Evolutionary conservation across 2,113 vertebrate genomes (phyloP), one percentile per base, ranked within the genome.

Genomic region (Pavo muticus): DNA sequence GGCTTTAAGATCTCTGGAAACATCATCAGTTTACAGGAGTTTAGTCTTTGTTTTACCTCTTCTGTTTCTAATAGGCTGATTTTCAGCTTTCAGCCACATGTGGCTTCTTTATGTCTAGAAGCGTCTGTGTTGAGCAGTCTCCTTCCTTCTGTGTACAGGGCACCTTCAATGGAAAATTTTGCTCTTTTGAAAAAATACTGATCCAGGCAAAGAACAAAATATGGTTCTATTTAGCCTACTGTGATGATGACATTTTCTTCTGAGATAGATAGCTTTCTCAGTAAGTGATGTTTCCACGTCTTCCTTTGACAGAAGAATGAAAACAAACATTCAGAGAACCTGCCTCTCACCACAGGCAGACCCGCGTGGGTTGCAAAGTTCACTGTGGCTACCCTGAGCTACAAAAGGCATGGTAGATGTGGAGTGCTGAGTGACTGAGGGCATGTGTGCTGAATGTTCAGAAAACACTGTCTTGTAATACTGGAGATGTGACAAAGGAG

Each of bases 151-250:
- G 69, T 30, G 3, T 76, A 79, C 73, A 92, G 88, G 84, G 75
- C 74, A 77, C 59, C 86, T 80, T 86, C 88, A 91, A 42, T 91
- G 88, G 93, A 97, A 97, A 95, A 84, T 78, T 47, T 94, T 83
- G 44, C 61, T 93, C 86, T 59, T 91, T 94, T 91, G 90, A 17
- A 86, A 93, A 96, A 92, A 87, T 32, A 83, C 85, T 87, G 47
- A 72, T 70, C 27, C 29, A 91, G 87, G 80, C 44, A 85, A 82
- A 83, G 77, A 77, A 37, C n/a, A 94, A 94, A 91, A 79, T 90
- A 65, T 85, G 84, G 37, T 93, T 96, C 82, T 84, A 71, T 90
- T 97, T 93, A 94, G 42, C 39, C 75, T 64, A 84, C 79, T 88
- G 82, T 70, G 88, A 97, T 74, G 65, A 73, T 63, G 56, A 81